Percentiles rank a stretch among this genome's conserved stretches.
Conservation (phyloP, 2,888 invertebrate species). For the Nasonovia ribisnigri region DNA sequence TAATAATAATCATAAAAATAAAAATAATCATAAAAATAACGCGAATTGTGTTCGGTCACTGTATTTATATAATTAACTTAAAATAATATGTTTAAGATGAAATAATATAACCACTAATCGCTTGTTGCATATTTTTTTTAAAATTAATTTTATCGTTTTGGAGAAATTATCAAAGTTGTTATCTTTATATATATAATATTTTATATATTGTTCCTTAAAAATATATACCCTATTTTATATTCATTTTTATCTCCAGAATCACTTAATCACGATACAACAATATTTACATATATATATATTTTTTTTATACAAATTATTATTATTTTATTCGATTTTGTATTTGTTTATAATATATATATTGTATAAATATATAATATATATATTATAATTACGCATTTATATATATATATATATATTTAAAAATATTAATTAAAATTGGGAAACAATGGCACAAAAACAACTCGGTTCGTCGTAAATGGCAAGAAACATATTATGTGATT, state of each 20-base stretch:
- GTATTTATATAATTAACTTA: conserved; percentile 21
- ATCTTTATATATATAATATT: conserved; percentile 8
- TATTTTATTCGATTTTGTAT: conserved; percentile 41
- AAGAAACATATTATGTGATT: conserved; percentile 23
- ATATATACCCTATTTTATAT: conserved; percentile 61
- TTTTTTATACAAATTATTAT: conserved; percentile 49
- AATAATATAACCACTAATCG: conserved; percentile 31
- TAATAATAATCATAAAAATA: neutral
- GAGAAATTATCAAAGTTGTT: conserved; percentile 16
- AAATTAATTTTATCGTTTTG: conserved; percentile 5
- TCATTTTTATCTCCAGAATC: conserved; percentile 14
- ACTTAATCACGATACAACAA: conserved; percentile 63
- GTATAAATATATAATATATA: neutral
- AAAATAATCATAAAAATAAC: conserved; percentile 25
- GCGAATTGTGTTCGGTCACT: neutral
- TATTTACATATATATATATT: conserved; percentile 43
- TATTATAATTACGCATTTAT: neutral
- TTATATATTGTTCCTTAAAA: conserved; percentile 50
- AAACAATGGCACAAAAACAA: conserved; percentile 58
- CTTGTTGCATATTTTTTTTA: conserved; percentile 4
- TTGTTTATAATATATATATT: conserved; percentile 8
- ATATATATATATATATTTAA: neutral
- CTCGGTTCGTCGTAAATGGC: conserved; percentile 58
- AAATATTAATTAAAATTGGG: conserved; percentile 17
- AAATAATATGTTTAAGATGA: conserved; percentile 37